A percentile compares a stretch with the other conserved stretches of the same genome.
Evolutionary conservation across 2,113 vertebrate species (phyloP).

Genomic region (Puffinus mauretanicus): DNA sequence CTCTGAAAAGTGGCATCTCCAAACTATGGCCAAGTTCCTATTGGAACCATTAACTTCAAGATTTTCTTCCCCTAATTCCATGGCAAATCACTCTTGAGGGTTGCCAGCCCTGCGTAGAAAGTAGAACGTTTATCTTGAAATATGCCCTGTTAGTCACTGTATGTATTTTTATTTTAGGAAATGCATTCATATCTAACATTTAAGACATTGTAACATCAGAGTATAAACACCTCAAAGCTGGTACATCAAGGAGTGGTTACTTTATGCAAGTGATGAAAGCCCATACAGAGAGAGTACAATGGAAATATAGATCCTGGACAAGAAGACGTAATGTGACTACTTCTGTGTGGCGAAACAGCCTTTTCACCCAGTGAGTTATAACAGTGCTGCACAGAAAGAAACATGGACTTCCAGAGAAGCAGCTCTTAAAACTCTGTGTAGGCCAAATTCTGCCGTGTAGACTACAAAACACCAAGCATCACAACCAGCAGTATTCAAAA

Average conservation of each 20-base stretch:
- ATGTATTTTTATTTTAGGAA: not conserved
- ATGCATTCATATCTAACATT: not conserved
- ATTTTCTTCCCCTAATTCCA: not conserved
- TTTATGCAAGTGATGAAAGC: not conserved
- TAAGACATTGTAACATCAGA: not conserved
- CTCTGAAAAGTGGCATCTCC: not conserved
- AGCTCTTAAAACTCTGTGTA: not conserved
- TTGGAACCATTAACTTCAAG: not conserved
- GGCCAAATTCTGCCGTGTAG: not conserved
- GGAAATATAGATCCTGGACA: not conserved
- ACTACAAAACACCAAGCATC: not conserved
- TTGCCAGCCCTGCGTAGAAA: not conserved
- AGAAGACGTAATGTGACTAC: not conserved
- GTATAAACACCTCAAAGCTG: not conserved
- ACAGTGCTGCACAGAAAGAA: not conserved
- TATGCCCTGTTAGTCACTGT: not conserved
- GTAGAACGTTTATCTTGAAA: not conserved
- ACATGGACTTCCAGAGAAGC: not conserved
- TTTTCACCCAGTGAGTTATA: not conserved
- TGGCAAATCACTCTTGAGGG: not conserved
- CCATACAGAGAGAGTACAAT: not conserved
- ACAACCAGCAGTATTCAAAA: not conserved
- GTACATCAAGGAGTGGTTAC: not conserved
- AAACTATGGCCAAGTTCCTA: accelerated
- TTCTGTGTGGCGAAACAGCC: not conserved